Conservation (phyloP, 2,888 invertebrate species). For the Acanthosepion pharaonis region DNA sequence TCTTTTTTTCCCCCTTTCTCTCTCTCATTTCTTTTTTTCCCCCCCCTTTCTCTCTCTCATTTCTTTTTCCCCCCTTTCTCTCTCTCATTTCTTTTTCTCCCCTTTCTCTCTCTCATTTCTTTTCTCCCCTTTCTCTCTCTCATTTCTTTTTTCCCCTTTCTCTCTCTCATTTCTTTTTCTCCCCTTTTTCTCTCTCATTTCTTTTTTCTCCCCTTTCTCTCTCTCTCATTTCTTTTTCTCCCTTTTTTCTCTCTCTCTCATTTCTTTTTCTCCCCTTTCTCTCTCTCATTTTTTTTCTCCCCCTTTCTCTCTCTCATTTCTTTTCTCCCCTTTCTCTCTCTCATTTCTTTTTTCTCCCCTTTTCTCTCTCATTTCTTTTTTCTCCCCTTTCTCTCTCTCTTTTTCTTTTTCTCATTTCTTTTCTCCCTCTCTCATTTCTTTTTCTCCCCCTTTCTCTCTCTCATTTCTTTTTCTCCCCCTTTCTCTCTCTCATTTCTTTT, state of each 20-base stretch:
- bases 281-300: accelerated
- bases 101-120: background rate
- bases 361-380: background rate
- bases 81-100: accelerated
- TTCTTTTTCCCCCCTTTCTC: too few species aligned
- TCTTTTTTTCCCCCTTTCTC: background rate
- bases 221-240: too few species aligned
- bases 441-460: background rate
- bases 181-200: background rate
- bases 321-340: background rate
- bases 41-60: too few species aligned
- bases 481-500: too few species aligned
- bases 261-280: too few species aligned
- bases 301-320: background rate
- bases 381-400: too few species aligned
- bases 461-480: too few species aligned
- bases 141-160: background rate
- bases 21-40: background rate
- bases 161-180: background rate
- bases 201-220: background rate
- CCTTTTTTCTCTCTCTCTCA: too few species aligned
- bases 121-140: background rate
- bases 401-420: too few species aligned
- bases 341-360: background rate
- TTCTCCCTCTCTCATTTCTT: too few species aligned